These are phyloP conservation scores for Alosa alosa DNA, from an alignment of 2,113 vertebrate species.

Conservation along the genomic window DNA sequence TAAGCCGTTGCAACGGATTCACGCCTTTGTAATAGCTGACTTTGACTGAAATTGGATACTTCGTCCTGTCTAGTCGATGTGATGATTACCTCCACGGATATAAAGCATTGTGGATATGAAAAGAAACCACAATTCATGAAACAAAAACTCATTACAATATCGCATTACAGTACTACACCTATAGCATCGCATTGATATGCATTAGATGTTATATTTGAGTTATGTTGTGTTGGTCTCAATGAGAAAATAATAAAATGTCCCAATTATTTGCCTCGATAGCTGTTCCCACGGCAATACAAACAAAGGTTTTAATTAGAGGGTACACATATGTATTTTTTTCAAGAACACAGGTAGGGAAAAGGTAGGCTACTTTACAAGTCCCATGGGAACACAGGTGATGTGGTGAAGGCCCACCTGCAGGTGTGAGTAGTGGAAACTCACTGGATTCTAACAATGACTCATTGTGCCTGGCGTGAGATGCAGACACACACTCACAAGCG, in stretches of 20 bases:
- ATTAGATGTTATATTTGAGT: not conserved
- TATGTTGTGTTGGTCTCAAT: not conserved
- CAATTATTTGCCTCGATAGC: not conserved
- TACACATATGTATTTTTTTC: not conserved
- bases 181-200: not conserved
- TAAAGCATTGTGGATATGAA: not conserved
- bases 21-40: not conserved
- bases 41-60: not conserved
- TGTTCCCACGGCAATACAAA: not conserved
- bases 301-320: not conserved
- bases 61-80: not conserved
- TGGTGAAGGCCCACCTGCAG: not conserved
- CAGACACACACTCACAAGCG: not conserved
- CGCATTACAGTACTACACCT: not conserved
- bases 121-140: not conserved
- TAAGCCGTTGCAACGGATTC: not conserved
- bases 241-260: not conserved
- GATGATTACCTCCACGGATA: not conserved
- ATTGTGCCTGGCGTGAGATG: not conserved
- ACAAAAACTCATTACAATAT: not conserved
- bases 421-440: constrained; percentile 3
- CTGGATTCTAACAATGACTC: not conserved
- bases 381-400: constrained; percentile 10
- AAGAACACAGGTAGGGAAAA: not conserved
- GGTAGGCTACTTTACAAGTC: not conserved